Conservation (phyloP, 2,113 vertebrate genomes). For the Pseudorectes ferrugineus region DNA sequence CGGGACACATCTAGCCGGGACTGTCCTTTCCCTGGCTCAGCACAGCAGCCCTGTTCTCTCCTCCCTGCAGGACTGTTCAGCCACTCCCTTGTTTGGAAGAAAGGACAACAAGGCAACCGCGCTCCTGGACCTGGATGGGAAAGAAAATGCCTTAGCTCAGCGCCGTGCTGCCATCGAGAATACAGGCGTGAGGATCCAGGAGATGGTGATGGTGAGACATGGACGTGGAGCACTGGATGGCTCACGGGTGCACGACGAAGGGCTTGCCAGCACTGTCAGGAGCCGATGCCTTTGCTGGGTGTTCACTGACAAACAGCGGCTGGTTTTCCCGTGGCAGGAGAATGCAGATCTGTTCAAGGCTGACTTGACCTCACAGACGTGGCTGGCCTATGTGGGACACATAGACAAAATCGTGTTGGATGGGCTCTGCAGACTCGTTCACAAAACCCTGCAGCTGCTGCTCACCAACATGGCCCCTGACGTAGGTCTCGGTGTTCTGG, state of each 20-base stretch:
- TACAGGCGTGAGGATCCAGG: slow-evolving; percentile 33
- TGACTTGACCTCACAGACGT: neutral
- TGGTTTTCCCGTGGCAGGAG: slow-evolving; percentile 62
- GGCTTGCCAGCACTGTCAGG: fast-evolving
- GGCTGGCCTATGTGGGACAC: slow-evolving; percentile 68
- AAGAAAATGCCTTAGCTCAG: slow-evolving; percentile 9
- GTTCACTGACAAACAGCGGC: fast-evolving
- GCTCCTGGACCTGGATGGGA: slow-evolving; percentile 68
- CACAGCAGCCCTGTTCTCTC: fast-evolving
- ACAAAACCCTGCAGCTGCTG: slow-evolving; percentile 68
- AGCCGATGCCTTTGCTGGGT: neutral
- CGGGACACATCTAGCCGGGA: fast-evolving
- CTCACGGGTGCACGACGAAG: fast-evolving
- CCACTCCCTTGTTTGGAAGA: slow-evolving; percentile 69
- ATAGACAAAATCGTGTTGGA: slow-evolving; percentile 66
- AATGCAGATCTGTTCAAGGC: slow-evolving; percentile 69
- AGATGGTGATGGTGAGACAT: slow-evolving; percentile 57
- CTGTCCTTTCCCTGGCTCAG: neutral
- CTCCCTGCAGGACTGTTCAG: slow-evolving; percentile 63
- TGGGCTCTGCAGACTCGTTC: slow-evolving; percentile 63
- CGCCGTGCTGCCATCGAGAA: slow-evolving; percentile 40
- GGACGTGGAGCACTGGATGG: too few relatives aligned
- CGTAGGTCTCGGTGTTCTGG: neutral
- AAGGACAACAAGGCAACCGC: slow-evolving; percentile 69
- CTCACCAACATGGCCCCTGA: slow-evolving; percentile 69